phyloP scores from a whole-genome alignment of 2,888 invertebrate genomes.

The Melanotus villosus region DNA sequence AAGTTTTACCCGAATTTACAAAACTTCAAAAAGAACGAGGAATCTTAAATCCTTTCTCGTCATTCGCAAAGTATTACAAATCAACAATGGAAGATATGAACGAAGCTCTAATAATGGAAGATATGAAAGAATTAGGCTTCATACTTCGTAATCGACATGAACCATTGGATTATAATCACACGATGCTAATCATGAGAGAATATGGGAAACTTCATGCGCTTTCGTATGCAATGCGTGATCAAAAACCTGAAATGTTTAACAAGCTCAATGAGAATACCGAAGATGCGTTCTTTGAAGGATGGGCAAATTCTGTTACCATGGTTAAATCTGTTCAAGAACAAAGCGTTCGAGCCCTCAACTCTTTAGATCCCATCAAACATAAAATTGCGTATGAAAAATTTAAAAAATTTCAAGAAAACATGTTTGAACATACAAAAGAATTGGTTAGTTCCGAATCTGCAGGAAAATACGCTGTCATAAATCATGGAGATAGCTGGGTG shows the following conservation, averaged over 20 bases:
- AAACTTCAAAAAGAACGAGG: slow-evolving; percentile 39
- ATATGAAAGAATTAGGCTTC: slow-evolving; percentile 56
- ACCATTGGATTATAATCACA: slow-evolving; percentile 56
- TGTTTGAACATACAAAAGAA: slow-evolving; percentile 11
- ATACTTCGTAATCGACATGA: slow-evolving; percentile 45
- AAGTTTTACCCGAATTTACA: slow-evolving; percentile 37
- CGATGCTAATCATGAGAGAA: slow-evolving; percentile 53
- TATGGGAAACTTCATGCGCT: slow-evolving; percentile 58
- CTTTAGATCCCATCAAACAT: too few species aligned
- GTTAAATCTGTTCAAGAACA: slow-evolving; percentile 38
- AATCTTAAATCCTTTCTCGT: slow-evolving; percentile 39
- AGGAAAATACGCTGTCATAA: slow-evolving; percentile 31
- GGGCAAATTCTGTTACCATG: too few species aligned
- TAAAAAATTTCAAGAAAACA: slow-evolving; percentile 43
- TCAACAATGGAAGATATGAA: slow-evolving; percentile 44
- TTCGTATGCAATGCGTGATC: slow-evolving; percentile 56
- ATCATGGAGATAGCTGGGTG: slow-evolving; percentile 51
- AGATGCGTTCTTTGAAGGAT: slow-evolving; percentile 38
- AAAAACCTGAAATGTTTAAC: slow-evolving; percentile 51
- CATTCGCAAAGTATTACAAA: slow-evolving; percentile 45
- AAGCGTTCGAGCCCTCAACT: too few species aligned
- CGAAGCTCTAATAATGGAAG: slow-evolving; percentile 54
- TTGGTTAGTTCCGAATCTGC: slow-evolving; percentile 9
- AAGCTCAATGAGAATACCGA: slow-evolving; percentile 43
- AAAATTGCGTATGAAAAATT: slow-evolving; percentile 42